These are phyloP conservation scores for Taurulus bubalis DNA, from an alignment of 2,113 vertebrate species.

Conservation along the genomic window DNA sequence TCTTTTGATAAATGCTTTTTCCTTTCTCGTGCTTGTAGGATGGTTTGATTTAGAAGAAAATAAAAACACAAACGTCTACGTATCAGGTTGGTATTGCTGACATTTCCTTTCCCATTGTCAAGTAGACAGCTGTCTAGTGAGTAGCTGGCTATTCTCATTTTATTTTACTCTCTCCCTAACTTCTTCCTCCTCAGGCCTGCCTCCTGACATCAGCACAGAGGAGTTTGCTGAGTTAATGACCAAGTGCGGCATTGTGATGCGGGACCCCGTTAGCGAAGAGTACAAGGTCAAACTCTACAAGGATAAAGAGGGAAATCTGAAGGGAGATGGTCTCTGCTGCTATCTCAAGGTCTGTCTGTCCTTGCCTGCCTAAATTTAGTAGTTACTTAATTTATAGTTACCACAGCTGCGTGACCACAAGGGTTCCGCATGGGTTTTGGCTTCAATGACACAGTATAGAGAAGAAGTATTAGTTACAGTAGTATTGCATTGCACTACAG, in stretches of 20 bases:
- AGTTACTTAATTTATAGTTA: background rate
- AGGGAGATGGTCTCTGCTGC: slow-evolving; percentile 97
- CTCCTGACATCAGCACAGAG: slow-evolving; percentile 92
- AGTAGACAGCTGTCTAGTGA: background rate
- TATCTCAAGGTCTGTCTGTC: slow-evolving; percentile 91
- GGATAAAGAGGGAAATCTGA: slow-evolving; percentile 94
- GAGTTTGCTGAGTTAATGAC: slow-evolving; percentile 95
- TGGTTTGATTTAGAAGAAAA: slow-evolving; percentile 95
- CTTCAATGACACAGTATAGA: background rate
- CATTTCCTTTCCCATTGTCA: background rate
- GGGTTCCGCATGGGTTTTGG: background rate
- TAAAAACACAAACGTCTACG: slow-evolving; percentile 97
- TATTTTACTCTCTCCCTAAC: background rate
- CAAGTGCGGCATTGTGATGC: slow-evolving; percentile 96
- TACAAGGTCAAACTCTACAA: slow-evolving; percentile 97
- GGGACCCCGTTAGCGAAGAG: slow-evolving; percentile 92
- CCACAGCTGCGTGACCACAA: background rate
- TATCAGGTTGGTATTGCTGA: slow-evolving; percentile 86
- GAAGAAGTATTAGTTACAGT: background rate
- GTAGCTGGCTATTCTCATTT: background rate
- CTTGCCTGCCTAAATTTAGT: background rate
- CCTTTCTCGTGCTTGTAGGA: slow-evolving; percentile 78
- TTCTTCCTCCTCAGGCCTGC: slow-evolving; percentile 86
- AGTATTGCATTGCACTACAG: background rate
- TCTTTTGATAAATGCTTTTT: background rate